These are phyloP conservation scores for Paratilapia polleni DNA, from an alignment of 2,113 vertebrate genomes.

Conservation along the genomic window DNA sequence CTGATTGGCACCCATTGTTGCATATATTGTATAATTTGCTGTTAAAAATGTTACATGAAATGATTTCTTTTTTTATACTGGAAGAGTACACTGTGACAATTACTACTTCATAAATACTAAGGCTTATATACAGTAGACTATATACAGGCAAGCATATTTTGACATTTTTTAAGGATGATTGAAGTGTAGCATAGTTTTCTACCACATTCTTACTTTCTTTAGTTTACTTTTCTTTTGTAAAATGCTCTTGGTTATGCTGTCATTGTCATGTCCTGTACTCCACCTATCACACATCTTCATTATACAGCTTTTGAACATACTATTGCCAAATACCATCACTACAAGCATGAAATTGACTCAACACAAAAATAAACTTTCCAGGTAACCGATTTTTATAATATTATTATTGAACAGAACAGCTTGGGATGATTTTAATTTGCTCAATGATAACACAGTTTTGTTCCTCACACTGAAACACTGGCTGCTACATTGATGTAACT, in stretches of 20 bases:
- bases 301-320: not conserved
- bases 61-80: not conserved
- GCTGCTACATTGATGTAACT: constrained; percentile 17
- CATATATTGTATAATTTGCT: not conserved
- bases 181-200: too few relatives aligned
- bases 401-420: constrained; percentile 1
- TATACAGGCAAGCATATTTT: not conserved
- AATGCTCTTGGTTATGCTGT: not conserved
- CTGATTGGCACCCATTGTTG: not conserved
- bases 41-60: not conserved
- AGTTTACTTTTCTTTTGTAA: not conserved
- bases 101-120: not conserved
- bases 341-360: not conserved
- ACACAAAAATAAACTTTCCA: constrained; percentile 1
- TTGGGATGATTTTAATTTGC: constrained; percentile 25
- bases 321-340: not conserved
- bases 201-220: not conserved
- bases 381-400: constrained; percentile 4
- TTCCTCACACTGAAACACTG: constrained; percentile 3
- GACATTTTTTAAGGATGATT: too few relatives aligned
- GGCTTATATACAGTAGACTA: not conserved
- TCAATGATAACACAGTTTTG: constrained; percentile 21
- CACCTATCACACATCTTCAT: not conserved
- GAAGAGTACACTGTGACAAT: not conserved
- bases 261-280: not conserved